A percentile compares a stretch with the other conserved stretches of the same genome.
phyloP scores from a whole-genome alignment of 2,113 vertebrate species.

The Corvus moneduloides region DNA sequence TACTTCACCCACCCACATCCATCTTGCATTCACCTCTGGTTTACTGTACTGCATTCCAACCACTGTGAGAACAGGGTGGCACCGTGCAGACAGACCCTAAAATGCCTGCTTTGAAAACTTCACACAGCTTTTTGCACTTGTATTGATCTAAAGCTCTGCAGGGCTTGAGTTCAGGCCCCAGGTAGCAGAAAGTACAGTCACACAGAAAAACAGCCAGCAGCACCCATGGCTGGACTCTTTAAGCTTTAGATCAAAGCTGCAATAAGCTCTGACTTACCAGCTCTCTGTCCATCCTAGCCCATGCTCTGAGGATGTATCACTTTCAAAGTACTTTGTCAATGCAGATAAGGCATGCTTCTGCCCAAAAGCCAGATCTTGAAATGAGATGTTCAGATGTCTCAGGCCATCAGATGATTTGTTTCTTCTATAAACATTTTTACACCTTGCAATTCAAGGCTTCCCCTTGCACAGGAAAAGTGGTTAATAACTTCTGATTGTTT shows the following conservation, averaged over 20 bases:
- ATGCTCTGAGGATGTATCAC: not conserved
- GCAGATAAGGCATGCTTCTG: not conserved
- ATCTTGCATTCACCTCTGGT: not conserved
- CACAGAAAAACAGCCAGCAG: not conserved
- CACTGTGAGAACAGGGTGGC: not conserved
- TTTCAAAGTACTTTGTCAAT: not conserved
- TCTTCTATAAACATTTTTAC: not conserved
- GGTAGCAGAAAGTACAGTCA: not conserved
- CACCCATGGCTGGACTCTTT: not conserved
- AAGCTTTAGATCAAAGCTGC: not conserved
- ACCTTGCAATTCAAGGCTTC: not conserved
- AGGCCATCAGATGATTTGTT: not conserved
- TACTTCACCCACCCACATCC: not conserved
- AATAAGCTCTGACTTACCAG: not conserved
- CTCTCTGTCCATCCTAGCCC: not conserved
- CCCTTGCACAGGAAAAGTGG: not conserved
- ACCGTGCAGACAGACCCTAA: fast-evolving
- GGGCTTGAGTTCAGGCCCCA: not conserved
- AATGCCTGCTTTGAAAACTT: not conserved
- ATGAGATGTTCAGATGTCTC: not conserved
- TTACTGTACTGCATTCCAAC: not conserved
- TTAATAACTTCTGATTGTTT: not conserved
- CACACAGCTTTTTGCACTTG: not conserved
- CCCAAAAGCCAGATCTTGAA: not conserved
- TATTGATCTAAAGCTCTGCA: not conserved